Evolutionary conservation across 2,888 invertebrate species (phyloP), one percentile per base, ranked within the genome.

Genomic region (Leistus spinibarbis): DNA sequence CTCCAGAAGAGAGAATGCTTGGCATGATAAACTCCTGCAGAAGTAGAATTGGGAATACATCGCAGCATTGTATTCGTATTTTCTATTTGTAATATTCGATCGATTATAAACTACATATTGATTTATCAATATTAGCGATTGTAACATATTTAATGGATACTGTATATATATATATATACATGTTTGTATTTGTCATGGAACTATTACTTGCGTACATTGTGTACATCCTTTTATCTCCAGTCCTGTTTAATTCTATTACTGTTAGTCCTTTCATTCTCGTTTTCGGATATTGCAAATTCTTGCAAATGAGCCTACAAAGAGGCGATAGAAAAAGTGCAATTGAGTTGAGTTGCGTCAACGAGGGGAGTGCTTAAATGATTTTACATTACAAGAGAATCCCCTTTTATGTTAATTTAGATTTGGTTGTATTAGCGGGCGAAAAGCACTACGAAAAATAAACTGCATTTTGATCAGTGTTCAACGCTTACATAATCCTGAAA

Each of bases 231-330:
- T n/a, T n/a, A n/a, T 40, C 40, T 40, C 40, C 40, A 40, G 40
- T 40, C 13, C 40, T 40, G 40, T 40, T 40, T 40, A 74, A 74
- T 74, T 74, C 73, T 68, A 74, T 74, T 74, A 74, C 22, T 67
- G 67, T 74, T 74, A n/a, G 62, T 20, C 63, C 7, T 17, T 23
- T 67, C 62, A 40, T 74, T 74, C 68, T 68, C 60, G 62, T 67
- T 74, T 67, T 74, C 73, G 53, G 67, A 66, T 74, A 74, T 74
- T 74, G 73, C 73, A 74, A 74, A 74, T 74, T 67, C 67, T 74
- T 74, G 73, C 73, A 74, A 74, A 74, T 74, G 67, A 68, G 62
- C 67, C 67, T 22, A 40, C 62, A 70, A 70, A 70, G 63, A 69
- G 57, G 17, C 16, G 20, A 16, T n/a, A 23, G 54, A 66, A 40